These are phyloP conservation scores for Aplysina aerophoba DNA, from an alignment of 37 sponge, comb jelly and placozoan species.

Conservation along the genomic window DNA sequence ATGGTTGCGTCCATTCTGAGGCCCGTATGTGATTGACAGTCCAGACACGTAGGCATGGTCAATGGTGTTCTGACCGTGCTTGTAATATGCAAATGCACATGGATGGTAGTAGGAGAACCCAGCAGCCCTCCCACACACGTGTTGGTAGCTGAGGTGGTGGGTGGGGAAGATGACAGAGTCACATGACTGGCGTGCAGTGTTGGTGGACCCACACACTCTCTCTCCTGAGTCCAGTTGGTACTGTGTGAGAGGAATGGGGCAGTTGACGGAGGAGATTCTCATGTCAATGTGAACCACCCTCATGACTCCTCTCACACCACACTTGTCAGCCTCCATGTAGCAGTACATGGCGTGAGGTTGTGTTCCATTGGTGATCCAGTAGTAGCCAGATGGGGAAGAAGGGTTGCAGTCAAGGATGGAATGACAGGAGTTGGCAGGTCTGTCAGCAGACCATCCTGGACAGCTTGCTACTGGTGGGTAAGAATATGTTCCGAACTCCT, in stretches of 20 bases:
- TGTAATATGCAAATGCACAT: not conserved
- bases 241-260: not conserved
- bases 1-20: not conserved
- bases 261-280: not conserved
- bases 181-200: not conserved
- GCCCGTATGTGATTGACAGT: constrained; percentile 10
- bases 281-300: constrained; percentile 24
- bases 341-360: not conserved
- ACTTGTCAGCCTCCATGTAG: constrained; percentile 24
- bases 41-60: constrained; percentile 5
- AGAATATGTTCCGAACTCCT: not conserved
- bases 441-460: too few relatives aligned
- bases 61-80: not conserved
- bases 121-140: constrained; percentile 19
- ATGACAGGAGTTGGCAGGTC: not conserved
- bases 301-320: constrained; percentile 26
- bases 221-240: not conserved
- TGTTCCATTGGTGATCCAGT: constrained; percentile 5
- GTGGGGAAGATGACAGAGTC: constrained; percentile 16
- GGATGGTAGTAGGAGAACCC: constrained; percentile 21
- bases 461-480: not conserved
- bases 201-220: constrained; percentile 15
- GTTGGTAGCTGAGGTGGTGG: not conserved
- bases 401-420: constrained; percentile 2
- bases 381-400: not conserved